Percentiles rank a stretch among this genome's conserved stretches.
Evolutionary conservation across 2,888 invertebrate species (phyloP).

Genomic region (Aleiodes leptofemur): DNA sequence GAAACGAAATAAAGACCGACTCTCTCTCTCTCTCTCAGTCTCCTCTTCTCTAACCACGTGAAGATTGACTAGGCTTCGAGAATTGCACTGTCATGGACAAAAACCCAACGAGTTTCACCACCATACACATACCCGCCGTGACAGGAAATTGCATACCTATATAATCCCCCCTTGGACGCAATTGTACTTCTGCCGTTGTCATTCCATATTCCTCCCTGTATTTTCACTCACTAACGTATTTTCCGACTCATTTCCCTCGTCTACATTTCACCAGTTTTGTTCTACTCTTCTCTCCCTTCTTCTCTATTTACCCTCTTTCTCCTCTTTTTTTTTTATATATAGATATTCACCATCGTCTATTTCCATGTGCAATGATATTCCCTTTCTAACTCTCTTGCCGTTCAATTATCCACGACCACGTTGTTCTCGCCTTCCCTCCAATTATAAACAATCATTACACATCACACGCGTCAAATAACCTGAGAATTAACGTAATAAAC

Average conservation of each 20-base stretch:
- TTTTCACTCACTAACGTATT: conserved; percentile 28
- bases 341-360: too few species aligned
- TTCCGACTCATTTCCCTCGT: conserved; percentile 32
- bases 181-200: conserved; percentile 51
- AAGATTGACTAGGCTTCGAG: conserved; percentile 48
- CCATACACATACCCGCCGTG: conserved; percentile 19
- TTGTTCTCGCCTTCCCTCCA: conserved; percentile 24
- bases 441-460: conserved; percentile 35
- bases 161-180: conserved; percentile 40
- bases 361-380: conserved; percentile 21
- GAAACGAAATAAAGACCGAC: conserved; percentile 22
- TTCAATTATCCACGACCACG: conserved; percentile 31
- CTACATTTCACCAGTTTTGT: conserved; percentile 14
- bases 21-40: neutral
- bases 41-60: neutral
- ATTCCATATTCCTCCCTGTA: conserved; percentile 38
- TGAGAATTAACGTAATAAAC: conserved; percentile 27
- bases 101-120: conserved; percentile 48
- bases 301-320: conserved; percentile 14
- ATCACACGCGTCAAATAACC: conserved; percentile 12
- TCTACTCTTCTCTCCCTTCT: conserved; percentile 6
- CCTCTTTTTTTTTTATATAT: neutral
- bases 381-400: conserved; percentile 17
- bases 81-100: conserved; percentile 61
- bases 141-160: conserved; percentile 54